These are phyloP conservation scores for Bolborhynchus lineola DNA, from an alignment of 2,113 vertebrate species.

Conservation along the genomic window DNA sequence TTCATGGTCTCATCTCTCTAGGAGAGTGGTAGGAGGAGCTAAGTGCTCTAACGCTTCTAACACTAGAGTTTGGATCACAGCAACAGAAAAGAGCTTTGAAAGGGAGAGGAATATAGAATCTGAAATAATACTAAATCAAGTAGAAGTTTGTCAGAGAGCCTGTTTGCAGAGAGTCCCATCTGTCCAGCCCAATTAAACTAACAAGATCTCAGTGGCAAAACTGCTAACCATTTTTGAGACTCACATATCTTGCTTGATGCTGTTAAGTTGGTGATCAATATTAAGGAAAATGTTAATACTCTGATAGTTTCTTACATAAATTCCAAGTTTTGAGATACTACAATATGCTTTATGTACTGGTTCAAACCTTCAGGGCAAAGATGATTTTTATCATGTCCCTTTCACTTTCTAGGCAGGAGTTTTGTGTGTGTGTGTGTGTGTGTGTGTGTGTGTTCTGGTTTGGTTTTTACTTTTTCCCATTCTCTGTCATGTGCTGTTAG, in stretches of 20 bases:
- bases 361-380: not conserved
- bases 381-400: not conserved
- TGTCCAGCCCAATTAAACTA: not conserved
- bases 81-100: not conserved
- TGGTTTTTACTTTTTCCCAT: not conserved
- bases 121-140: not conserved
- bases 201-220: conserved; percentile 50
- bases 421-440: not conserved
- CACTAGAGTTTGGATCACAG: not conserved
- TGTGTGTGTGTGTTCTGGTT: not conserved
- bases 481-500: not conserved
- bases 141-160: not conserved
- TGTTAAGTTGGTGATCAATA: not conserved
- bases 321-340: not conserved
- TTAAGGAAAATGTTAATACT: conserved; percentile 2
- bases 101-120: not conserved
- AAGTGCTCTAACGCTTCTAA: not conserved
- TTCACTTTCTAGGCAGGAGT: not conserved
- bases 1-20: not conserved
- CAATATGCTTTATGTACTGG: not conserved
- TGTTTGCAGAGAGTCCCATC: not conserved
- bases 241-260: conserved; percentile 62
- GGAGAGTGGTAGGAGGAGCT: not conserved
- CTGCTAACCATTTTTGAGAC: conserved; percentile 90
- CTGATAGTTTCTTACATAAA: not conserved